Percentiles rank a stretch among this genome's conserved stretches.
These are phyloP conservation scores for Thelaira solivaga DNA, from an alignment of 2,888 invertebrate species.

Conservation along the genomic window DNA sequence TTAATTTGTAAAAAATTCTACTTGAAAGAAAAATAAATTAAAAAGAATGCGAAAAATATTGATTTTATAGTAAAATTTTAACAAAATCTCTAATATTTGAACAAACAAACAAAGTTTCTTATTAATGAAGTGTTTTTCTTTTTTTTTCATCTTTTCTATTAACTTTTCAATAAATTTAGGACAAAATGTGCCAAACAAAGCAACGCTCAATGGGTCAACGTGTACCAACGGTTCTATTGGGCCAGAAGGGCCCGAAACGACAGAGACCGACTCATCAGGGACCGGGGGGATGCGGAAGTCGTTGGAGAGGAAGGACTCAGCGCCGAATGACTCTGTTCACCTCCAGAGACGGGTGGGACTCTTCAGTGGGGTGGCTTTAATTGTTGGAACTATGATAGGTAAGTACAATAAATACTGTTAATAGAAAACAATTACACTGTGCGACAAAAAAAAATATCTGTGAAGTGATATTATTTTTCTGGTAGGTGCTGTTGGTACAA, in stretches of 20 bases:
- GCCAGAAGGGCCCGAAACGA: conserved; percentile 78
- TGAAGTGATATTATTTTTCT: too few species aligned
- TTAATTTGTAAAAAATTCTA: background rate
- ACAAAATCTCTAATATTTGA: background rate
- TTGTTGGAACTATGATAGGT: conserved; percentile 99
- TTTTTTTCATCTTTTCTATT: conserved; percentile 2
- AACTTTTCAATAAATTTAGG: conserved; percentile 65
- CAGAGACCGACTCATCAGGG: conserved; percentile 79
- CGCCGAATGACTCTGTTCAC: conserved; percentile 98
- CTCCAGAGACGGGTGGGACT: conserved; percentile 99
- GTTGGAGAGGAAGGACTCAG: conserved; percentile 95
- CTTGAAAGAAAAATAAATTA: background rate
- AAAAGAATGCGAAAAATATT: conserved; percentile 1
- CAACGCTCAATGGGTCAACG: conserved; percentile 76
- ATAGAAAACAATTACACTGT: too few species aligned
- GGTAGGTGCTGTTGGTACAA: too few species aligned
- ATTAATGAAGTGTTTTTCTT: too few species aligned
- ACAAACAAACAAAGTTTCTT: background rate
- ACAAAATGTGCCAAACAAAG: conserved; percentile 78
- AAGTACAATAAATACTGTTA: too few species aligned
- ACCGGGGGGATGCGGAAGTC: conserved; percentile 78
- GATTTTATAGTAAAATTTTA: conserved; percentile 27
- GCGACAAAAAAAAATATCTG: too few species aligned
- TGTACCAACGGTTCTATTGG: conserved; percentile 77
- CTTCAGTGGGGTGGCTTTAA: conserved; percentile 99